Evolutionary conservation across 1,140 invertebrate species (phyloP), one percentile per base, ranked within the genome.

Genomic region (Pseudomyrmex gracilis): DNA sequence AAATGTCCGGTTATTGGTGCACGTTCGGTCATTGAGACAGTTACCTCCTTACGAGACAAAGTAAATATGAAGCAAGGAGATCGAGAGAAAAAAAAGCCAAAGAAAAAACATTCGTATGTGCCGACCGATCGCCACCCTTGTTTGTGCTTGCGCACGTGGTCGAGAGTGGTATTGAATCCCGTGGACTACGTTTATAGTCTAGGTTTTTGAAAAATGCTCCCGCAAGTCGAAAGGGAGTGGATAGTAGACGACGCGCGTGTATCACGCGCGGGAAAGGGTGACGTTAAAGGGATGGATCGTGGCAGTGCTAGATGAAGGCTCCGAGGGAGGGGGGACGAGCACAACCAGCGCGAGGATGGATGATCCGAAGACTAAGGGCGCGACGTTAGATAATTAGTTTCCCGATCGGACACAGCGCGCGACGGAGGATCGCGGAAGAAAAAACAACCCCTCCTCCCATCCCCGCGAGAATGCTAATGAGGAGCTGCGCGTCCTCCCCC

Each of bases 341-440:
- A 45, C 71, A 49, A 87, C 45, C 73, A 71, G 64, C 73, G 45
- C 73, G 45, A 82, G 67, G 77, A 90, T 89, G 71, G 77, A 89
- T 90, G 85, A 71, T 83, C 66, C n/a, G 13, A 64, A 55, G 78
- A 82, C 83, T 73, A 77, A 89, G 85, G 87, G 73, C 43, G 77
- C 68, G 89, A 85, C 88, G 85, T 85, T 82, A 85, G 90, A 89
- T 92, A 92, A 92, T 92, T 92, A 92, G 89, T 92, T 92, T 92
- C 87, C 85, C 88, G 86, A 92, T 91, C 85, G 87, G 87, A 91
- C 90, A 85, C 82, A 71, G 60, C 45, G 74, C 83, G 74, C 83
- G 83, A 77, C 57, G 20, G 55, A 73, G 34, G 34, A 34, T 77
- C 60, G 84, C 47, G 61, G 17, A 20, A 84, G 89, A 83, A 67